Evolutionary conservation across 2,888 invertebrate species (phyloP), one percentile per base, ranked within the genome.

Genomic region (Falcaria lacertinaria): DNA sequence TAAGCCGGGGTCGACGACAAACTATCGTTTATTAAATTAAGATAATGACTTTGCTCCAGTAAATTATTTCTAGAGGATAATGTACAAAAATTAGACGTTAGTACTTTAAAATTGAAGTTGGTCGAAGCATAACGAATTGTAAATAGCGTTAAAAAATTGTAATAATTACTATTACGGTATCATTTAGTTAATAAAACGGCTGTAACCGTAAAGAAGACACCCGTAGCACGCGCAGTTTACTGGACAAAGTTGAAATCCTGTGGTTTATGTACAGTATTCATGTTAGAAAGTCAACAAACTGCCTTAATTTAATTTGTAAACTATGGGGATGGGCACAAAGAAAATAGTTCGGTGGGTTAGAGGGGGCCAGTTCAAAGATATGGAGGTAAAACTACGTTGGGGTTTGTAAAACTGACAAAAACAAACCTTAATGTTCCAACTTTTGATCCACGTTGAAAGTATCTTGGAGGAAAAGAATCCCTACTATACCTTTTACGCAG

Each of bases 301-400:
- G 52, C 58, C 68, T 63, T 68, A 77, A 79, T 73, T 78, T 78
- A 78, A 80, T 81, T 80, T 74, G 70, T 70, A 77, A 83, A 80
- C 80, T 82, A 80, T 78, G 72, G 69, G 75, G 70, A 60, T 51
- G 59, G 57, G 66, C 56, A 70, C 78, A 80, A 81, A 80, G 80
- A 84, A n/a, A 84, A 83, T 83, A 79, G 80, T 86, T 84, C 44
- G 45, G 54, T 44, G 48, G 65, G 61, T 62, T 52, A 48, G 50
- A 56, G 57, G 51, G 52, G 57, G 54, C 15, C 60, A 61, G 46
- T 51, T 43, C 45, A 40, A 55, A 47, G 52, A 50, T 46, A 38
- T 38, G 39, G 45, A 57, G 46, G 47, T 56, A 19, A 47, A 47
- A 46, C 8, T 37, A 15, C 37, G 16, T 38, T 35, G 33, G 34